These are phyloP conservation scores for Zapus hudsonius DNA, from an alignment of 2,113 vertebrate species.

Conservation along the genomic window DNA sequence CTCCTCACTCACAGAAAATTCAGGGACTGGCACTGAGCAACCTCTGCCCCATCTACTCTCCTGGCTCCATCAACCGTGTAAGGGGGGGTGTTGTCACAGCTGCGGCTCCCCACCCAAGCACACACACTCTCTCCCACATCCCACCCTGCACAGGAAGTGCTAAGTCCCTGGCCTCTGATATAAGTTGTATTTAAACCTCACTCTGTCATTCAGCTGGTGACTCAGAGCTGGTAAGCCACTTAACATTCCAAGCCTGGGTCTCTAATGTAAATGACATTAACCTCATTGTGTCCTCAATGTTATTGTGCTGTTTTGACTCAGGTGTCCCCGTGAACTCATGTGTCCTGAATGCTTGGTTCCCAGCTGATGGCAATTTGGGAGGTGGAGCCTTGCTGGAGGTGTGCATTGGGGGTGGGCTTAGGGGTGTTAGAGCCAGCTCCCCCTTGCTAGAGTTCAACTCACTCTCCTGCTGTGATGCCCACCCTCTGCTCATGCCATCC, in stretches of 20 bases:
- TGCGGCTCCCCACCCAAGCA: neutral
- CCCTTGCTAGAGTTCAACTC: too few species aligned
- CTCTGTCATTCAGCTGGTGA: neutral
- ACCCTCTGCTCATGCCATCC: too few species aligned
- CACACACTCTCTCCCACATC: neutral
- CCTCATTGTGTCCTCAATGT: neutral
- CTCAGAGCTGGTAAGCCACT: neutral
- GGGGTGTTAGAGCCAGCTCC: too few species aligned
- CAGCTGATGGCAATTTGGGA: too few species aligned
- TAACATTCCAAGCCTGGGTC: neutral
- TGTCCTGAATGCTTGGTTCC: too few species aligned
- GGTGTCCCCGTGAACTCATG: too few species aligned
- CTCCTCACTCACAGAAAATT: neutral
- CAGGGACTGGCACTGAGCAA: neutral
- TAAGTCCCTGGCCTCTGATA: neutral
- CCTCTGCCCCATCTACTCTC: neutral
- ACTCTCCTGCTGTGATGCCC: too few species aligned
- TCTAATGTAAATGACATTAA: neutral
- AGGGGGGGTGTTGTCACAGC: too few species aligned
- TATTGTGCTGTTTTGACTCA: too few species aligned
- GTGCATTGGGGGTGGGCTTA: too few species aligned
- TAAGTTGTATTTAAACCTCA: neutral
- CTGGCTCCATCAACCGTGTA: neutral
- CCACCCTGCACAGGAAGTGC: fast-evolving
- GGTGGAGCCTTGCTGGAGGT: too few species aligned